Evolutionary conservation across 64 coral and sea anemone species (phyloP), one percentile per base, ranked within the genome.

Genomic region (Pachyseris speciosa): DNA sequence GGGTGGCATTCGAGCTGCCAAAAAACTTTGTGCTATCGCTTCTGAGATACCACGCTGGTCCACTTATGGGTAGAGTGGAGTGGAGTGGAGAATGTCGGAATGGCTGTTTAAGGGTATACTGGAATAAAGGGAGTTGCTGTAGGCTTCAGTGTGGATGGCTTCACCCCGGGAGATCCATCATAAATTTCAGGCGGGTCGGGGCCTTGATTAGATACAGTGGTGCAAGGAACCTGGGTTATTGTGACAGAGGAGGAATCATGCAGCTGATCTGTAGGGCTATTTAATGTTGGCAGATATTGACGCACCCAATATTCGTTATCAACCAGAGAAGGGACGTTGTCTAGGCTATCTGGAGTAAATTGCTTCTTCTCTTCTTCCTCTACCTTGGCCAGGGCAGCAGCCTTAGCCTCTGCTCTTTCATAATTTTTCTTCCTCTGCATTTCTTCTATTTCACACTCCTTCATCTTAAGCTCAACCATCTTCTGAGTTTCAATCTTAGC

Each of bases 1-100:
- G 22, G 76, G 29, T 63, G 88, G 88, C 64, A 90, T 80, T 39
- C 74, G 61, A 61, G 87, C 74, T 37, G 74, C 44, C 33, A 33
- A 6, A 73, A 89, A 78, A 47, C 74, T 58, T 47, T 89, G 28
- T 9, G 75, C 26, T 36, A 81, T 78, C 11, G 77, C 59, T 13
- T 81, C 42, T 24, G 64, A 43, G n/a, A 90, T 49, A 50, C 44
- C 22, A 34, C 39, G 88, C 6, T 24, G 20, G 37, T 85, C 83
- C 5, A 85, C 28, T 81, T 49, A 1, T 63, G 49, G 4, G 17
- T 37, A 28, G 41, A 25, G 41, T 8, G 9, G 41, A 25, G 41
- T 8, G 9, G 41, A 2, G 70, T 15, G 40, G 24, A 49, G 72
- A 40, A 75, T 13, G 60, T 8, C 37, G 83, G 63, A 22, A 48